Percentiles rank a stretch among this genome's conserved stretches.
These are phyloP conservation scores for Babyrousa celebensis DNA, from an alignment of 2,797 vertebrate genomes.

Conservation along the genomic window DNA sequence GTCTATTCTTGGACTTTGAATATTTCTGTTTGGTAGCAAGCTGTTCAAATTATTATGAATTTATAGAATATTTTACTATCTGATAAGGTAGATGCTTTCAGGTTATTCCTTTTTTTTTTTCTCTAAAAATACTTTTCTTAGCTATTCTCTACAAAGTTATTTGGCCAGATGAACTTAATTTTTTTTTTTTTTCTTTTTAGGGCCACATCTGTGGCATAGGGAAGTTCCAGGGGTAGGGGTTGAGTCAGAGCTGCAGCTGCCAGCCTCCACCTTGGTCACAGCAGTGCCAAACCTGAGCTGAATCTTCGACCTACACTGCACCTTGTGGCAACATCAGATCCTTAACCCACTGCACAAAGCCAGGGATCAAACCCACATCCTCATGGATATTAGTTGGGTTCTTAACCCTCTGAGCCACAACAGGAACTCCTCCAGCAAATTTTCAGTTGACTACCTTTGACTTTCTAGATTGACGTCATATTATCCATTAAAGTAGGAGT, in stretches of 20 bases:
- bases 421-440: neutral
- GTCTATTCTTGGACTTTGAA: neutral
- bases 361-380: no score
- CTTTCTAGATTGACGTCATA: neutral
- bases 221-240: no score
- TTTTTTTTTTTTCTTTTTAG: no score
- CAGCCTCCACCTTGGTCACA: no score
- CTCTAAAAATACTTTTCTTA: neutral
- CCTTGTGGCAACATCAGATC: no score
- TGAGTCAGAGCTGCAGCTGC: no score
- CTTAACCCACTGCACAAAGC: no score
- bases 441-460: neutral
- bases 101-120: neutral
- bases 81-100: neutral
- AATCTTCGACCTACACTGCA: no score
- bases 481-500: neutral
- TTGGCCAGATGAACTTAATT: neutral
- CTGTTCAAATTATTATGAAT: neutral
- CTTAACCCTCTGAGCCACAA: no score
- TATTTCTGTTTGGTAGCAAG: neutral
- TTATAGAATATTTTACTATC: neutral
- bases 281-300: no score
- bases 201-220: no score
- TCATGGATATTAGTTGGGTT: no score
- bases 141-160: neutral